A percentile compares a stretch with the other conserved stretches of the same genome.
Evolutionary conservation across 2,797 vertebrate species (phyloP).

Genomic region (Premnoplex brunnescens): DNA sequence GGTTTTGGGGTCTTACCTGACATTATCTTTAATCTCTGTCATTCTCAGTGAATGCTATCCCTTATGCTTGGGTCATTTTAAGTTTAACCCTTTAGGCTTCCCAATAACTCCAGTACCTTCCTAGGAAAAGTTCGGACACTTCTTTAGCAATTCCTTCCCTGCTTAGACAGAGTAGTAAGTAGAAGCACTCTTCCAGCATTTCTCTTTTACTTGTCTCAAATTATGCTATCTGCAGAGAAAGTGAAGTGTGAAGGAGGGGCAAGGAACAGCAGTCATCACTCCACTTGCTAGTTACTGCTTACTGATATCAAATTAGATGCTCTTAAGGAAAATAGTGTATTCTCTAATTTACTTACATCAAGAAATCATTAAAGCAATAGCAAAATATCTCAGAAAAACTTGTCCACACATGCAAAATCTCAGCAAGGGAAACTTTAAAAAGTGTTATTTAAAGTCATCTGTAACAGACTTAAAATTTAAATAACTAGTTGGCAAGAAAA

Average conservation of each 20-base stretch:
- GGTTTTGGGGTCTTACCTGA: neutral
- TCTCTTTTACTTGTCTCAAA: neutral
- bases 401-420: accelerated
- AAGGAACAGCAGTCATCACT: neutral
- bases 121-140: neutral
- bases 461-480: neutral
- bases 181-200: neutral
- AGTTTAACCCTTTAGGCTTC: neutral
- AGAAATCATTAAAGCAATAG: neutral
- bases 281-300: neutral
- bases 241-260: neutral
- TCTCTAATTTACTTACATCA: neutral
- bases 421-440: neutral
- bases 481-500: neutral
- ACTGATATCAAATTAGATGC: neutral
- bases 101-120: neutral
- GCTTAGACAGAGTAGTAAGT: neutral
- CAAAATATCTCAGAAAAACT: neutral
- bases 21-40: neutral
- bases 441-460: neutral
- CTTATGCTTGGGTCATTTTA: neutral
- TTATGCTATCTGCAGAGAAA: neutral
- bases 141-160: neutral
- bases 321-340: neutral
- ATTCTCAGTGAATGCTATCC: neutral